Evolutionary conservation across 2,888 invertebrate species (phyloP).

Genomic region (Sialis fuliginosa): DNA sequence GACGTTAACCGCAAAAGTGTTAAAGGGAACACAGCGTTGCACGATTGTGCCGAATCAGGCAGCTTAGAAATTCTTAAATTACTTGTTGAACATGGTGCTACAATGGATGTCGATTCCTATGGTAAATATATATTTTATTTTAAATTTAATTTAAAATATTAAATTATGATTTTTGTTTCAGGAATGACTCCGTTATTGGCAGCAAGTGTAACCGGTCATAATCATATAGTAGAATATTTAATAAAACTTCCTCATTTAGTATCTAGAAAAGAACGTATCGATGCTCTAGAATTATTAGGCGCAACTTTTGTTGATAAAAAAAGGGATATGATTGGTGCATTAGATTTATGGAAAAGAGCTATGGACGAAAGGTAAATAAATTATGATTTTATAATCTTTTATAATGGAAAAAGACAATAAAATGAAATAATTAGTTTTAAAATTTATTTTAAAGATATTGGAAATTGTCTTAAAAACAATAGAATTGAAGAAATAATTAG

Average conservation of each 20-base stretch:
- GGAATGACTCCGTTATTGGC: slow-evolving; percentile 90
- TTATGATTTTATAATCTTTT: not conserved
- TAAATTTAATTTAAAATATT: not conserved
- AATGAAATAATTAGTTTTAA: not conserved
- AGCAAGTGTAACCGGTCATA: slow-evolving; percentile 83
- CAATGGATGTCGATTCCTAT: slow-evolving; percentile 87
- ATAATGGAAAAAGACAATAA: not conserved
- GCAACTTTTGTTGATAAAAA: slow-evolving; percentile 95
- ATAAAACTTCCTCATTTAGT: slow-evolving; percentile 56
- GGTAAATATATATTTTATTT: slow-evolving; percentile 28
- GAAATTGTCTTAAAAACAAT: not conserved
- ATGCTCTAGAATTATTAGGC: slow-evolving; percentile 79
- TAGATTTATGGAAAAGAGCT: slow-evolving; percentile 78
- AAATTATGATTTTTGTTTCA: slow-evolving; percentile 19
- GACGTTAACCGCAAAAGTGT: slow-evolving; percentile 86
- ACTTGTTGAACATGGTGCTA: slow-evolving; percentile 71
- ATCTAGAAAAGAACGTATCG: slow-evolving; percentile 61
- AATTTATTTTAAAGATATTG: not conserved
- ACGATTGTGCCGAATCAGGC: slow-evolving; percentile 95
- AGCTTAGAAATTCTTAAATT: slow-evolving; percentile 82
- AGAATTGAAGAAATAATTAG: not conserved
- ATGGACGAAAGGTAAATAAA: slow-evolving; percentile 60
- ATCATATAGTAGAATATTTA: slow-evolving; percentile 83
- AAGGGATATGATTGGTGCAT: slow-evolving; percentile 80
- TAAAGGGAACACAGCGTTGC: slow-evolving; percentile 90